Conservation (phyloP, 2,113 vertebrate species). For the Macquaria ambigua region DNA sequence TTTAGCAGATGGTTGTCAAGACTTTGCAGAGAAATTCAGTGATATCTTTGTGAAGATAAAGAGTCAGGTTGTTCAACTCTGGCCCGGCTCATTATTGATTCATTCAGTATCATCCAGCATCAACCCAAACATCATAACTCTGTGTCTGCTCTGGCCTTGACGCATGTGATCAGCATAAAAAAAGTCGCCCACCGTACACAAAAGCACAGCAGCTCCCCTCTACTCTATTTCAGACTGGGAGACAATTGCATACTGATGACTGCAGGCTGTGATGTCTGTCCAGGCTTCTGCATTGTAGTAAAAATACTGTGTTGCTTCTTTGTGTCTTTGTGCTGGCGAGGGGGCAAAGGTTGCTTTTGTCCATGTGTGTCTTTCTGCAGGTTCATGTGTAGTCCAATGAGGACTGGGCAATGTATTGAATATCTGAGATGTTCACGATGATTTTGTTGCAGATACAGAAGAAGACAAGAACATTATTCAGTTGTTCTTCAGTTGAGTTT, state of each 20-base stretch:
- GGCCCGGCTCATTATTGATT: constrained; percentile 57
- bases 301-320: constrained; percentile 7
- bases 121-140: constrained; percentile 59
- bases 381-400: background rate
- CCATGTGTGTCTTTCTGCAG: background rate
- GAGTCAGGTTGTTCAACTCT: constrained; percentile 48
- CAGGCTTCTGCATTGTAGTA: background rate
- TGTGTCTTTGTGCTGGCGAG: background rate
- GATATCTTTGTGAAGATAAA: constrained; percentile 39
- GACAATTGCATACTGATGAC: constrained; percentile 21
- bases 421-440: background rate
- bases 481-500: background rate
- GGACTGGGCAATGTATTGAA: background rate
- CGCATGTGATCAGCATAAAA: constrained; percentile 55
- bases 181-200: background rate
- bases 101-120: constrained; percentile 50
- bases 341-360: constrained; percentile 2
- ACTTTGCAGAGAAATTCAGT: constrained; percentile 22
- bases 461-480: background rate
- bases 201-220: constrained; percentile 16
- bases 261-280: background rate
- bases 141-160: constrained; percentile 45
- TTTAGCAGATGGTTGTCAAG: constrained; percentile 26
- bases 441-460: background rate
- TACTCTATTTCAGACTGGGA: constrained; percentile 9